phyloP scores from a whole-genome alignment of 2,888 invertebrate genomes.

The Cataglyphis altisquamis region DNA sequence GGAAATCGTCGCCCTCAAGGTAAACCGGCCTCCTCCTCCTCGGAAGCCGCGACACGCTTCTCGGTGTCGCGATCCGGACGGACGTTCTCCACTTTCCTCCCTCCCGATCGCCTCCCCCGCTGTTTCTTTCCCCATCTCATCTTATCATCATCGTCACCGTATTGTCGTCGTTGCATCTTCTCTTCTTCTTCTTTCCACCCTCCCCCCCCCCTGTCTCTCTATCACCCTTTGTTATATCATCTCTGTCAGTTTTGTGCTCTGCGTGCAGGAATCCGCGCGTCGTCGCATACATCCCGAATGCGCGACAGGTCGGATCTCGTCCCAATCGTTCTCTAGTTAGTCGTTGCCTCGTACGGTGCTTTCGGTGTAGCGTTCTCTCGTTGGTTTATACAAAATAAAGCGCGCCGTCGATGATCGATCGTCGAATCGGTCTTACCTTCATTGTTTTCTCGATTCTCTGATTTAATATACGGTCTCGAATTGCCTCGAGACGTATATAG shows the following conservation, averaged over 20 bases:
- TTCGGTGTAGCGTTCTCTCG: slow-evolving; percentile 83
- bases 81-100: slow-evolving; percentile 47
- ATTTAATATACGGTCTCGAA: neutral
- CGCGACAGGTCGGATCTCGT: slow-evolving; percentile 49
- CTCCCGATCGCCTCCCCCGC: slow-evolving; percentile 59
- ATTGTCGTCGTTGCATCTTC: slow-evolving; percentile 39
- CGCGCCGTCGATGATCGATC: slow-evolving; percentile 57
- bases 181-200: slow-evolving; percentile 38
- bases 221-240: slow-evolving; percentile 2
- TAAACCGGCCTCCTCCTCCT: slow-evolving; percentile 87
- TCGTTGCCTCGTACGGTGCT: slow-evolving; percentile 84
- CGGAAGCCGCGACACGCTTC: slow-evolving; percentile 72
- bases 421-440: neutral
- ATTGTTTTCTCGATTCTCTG: neutral
- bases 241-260: slow-evolving; percentile 30
- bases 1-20: slow-evolving; percentile 99
- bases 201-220: neutral
- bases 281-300: slow-evolving; percentile 41
- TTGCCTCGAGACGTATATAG: neutral
- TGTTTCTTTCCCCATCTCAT: slow-evolving; percentile 49
- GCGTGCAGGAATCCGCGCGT: slow-evolving; percentile 34
- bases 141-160: slow-evolving; percentile 28
- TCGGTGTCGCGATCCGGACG: slow-evolving; percentile 71
- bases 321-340: slow-evolving; percentile 72
- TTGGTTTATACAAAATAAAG: slow-evolving; percentile 69